A percentile compares a stretch with the other conserved stretches of the same genome.
Conservation (phyloP, 2,888 invertebrate genomes). For the Lithophane socia region DNA sequence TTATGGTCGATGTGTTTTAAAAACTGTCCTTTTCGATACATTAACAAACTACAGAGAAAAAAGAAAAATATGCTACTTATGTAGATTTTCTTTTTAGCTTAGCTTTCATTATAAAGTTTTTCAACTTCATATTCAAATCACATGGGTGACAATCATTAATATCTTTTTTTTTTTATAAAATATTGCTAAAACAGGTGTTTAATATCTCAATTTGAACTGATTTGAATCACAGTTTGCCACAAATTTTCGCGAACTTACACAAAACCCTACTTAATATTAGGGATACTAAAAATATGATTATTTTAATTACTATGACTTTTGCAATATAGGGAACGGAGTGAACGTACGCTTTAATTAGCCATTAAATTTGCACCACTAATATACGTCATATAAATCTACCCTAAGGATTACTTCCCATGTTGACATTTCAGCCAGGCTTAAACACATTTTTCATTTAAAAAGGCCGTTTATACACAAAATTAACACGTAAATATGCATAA, state of each 20-base stretch:
- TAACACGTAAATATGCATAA: slow-evolving; percentile 44
- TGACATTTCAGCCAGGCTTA: slow-evolving; percentile 26
- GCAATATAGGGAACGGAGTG: not conserved
- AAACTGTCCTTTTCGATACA: not conserved
- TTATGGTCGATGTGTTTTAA: not conserved
- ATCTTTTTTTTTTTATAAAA: not conserved
- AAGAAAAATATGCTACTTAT: too few species aligned
- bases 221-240: not conserved
- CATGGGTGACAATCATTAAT: not conserved
- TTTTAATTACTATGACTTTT: not conserved
- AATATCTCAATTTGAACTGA: not conserved
- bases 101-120: not conserved
- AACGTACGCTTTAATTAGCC: not conserved
- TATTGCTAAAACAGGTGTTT: not conserved
- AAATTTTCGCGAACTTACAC: not conserved
- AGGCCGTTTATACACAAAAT: slow-evolving; percentile 23
- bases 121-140: not conserved
- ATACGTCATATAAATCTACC: slow-evolving; percentile 1
- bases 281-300: not conserved
- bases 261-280: not conserved
- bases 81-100: not conserved
- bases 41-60: not conserved
- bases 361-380: slow-evolving; percentile 14
- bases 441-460: slow-evolving; percentile 36
- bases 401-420: slow-evolving; percentile 18